These are phyloP conservation scores for Chrysomallon squamiferum DNA, from an alignment of 1,140 invertebrate genomes.

Conservation along the genomic window DNA sequence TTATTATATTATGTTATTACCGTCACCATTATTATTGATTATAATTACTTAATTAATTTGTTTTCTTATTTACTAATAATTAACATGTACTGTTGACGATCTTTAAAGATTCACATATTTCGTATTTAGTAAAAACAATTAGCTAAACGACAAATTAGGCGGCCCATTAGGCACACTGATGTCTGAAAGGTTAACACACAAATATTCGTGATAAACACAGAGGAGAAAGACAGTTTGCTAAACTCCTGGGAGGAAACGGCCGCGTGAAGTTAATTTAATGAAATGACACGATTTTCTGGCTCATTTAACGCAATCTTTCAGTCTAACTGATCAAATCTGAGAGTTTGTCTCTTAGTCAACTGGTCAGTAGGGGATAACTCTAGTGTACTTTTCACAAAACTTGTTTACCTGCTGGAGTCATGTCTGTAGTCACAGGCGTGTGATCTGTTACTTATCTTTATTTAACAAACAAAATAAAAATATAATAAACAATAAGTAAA, in stretches of 20 bases:
- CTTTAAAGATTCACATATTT: no score
- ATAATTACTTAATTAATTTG: no score
- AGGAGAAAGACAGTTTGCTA: not conserved
- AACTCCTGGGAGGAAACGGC: not conserved
- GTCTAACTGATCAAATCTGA: constrained; percentile 1
- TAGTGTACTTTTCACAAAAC: not conserved
- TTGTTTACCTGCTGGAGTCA: not conserved
- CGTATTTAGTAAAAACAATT: no score
- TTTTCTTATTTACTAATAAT: no score
- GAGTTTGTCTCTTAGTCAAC: not conserved
- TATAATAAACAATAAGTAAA: not conserved
- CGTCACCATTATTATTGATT: no score
- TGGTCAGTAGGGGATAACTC: not conserved
- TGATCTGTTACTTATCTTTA: not conserved
- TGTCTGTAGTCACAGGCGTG: not conserved
- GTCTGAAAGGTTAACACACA: no score
- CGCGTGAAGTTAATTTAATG: not conserved
- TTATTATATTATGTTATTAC: no score
- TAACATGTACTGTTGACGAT: no score
- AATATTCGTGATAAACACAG: not conserved
- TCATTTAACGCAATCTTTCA: constrained; percentile 10
- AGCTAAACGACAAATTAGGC: no score
- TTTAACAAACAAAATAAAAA: not conserved
- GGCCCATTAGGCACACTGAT: no score
- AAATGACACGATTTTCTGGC: constrained; percentile 2